Percentiles rank a stretch among this genome's conserved stretches.
phyloP scores from a whole-genome alignment of 30 jellyfish, hydroid and myxozoan genomes.

The Aurelia sp. region DNA sequence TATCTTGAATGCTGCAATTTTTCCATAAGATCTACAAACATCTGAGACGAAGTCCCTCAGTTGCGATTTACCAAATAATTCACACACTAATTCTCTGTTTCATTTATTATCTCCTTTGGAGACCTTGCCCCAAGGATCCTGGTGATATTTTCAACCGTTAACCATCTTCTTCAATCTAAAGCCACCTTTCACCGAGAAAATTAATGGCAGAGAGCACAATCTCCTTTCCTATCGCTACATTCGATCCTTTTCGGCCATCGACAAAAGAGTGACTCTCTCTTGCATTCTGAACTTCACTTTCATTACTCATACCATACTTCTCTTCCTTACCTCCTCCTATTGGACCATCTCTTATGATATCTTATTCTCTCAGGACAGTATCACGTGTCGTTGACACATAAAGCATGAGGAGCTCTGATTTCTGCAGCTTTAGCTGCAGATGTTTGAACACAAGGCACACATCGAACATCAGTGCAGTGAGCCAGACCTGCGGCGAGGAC shows the following conservation, averaged over 20 bases:
- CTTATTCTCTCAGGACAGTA: constrained; percentile 24
- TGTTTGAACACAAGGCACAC: constrained; percentile 22
- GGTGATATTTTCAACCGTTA: constrained; percentile 28
- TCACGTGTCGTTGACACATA: constrained; percentile 35
- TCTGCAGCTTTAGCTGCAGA: not conserved
- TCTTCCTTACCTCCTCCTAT: constrained; percentile 35
- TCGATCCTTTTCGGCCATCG: too few species aligned
- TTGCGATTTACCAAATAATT: constrained; percentile 14
- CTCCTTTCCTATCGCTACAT: too few species aligned
- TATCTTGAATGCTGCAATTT: constrained; percentile 10
- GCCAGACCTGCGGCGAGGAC: not conserved
- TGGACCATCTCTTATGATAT: constrained; percentile 25
- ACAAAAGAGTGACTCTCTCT: too few species aligned
- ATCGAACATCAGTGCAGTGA: constrained; percentile 11
- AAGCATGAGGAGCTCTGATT: not conserved
- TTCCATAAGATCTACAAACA: constrained; percentile 16
- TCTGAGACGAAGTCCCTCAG: constrained; percentile 27
- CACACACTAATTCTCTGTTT: constrained; percentile 21
- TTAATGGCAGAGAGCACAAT: too few species aligned
- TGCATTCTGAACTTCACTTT: too few species aligned
- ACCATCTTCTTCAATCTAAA: constrained; percentile 37
- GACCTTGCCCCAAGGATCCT: constrained; percentile 31
- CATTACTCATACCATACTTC: constrained; percentile 32
- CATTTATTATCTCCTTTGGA: constrained; percentile 1
- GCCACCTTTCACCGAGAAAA: constrained; percentile 38